These are phyloP conservation scores for Lateolabrax maculatus DNA, from an alignment of 2,797 vertebrate genomes.

Conservation along the genomic window DNA sequence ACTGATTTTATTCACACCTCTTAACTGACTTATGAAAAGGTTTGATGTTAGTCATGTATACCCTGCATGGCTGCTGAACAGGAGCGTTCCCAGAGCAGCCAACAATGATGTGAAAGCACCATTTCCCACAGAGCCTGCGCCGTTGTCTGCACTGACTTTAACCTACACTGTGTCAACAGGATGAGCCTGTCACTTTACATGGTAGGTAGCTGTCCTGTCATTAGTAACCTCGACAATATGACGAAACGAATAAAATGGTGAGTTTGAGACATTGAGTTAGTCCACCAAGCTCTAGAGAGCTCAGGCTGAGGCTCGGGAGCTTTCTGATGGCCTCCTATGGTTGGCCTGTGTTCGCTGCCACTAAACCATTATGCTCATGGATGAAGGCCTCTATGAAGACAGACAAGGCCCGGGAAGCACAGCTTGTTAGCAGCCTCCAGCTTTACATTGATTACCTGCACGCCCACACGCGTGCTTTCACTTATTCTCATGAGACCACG, in stretches of 20 bases:
- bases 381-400: not conserved
- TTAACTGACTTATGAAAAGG: constrained; percentile 5
- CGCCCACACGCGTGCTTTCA: not conserved
- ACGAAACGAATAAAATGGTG: not conserved
- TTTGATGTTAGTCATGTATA: constrained; percentile 17
- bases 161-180: not conserved
- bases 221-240: not conserved
- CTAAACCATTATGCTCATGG: not conserved
- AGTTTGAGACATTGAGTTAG: not conserved
- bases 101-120: not conserved
- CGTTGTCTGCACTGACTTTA: not conserved
- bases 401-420: not conserved
- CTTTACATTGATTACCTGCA: not conserved
- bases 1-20: not conserved
- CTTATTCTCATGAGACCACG: not conserved
- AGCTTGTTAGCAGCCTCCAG: not conserved
- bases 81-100: not conserved
- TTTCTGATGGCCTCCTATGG: not conserved
- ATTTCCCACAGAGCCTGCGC: not conserved
- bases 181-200: not conserved
- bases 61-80: not conserved
- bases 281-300: not conserved
- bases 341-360: not conserved
- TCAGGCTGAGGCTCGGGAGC: not conserved
- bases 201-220: not conserved